Evolutionary conservation across 2,113 vertebrate species (phyloP), one percentile per base, ranked within the genome.

Genomic region (Trichechus manatus): DNA sequence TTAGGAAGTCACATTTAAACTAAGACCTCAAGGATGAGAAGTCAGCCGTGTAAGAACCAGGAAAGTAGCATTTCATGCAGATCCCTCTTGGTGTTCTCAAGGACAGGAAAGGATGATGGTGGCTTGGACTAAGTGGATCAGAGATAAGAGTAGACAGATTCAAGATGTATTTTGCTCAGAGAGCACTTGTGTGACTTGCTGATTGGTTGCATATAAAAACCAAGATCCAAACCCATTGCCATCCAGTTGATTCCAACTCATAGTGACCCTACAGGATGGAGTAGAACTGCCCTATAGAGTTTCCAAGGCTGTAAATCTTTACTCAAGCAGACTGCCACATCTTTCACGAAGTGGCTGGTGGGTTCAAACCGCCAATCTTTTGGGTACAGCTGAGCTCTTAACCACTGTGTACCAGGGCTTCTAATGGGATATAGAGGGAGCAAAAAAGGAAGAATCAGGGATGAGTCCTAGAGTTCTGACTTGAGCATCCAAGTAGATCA

Each of bases 381-480:
- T 47, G 47, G 10, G 47, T 47, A 47, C 47, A 47, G 47, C 47
- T 10, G 47, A 47, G 47, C 7, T 10, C 47, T 47, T 47, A 47
- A 7, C 7, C 47, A 47, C 6, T 10, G 7, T 47, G 47, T 10
- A 47, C 47, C 47, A 47, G 47, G 47, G 47, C 47, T 5, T 10
- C 47, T 47, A 10, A 47, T 47, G 47, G 22, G 64, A 31, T 53
- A 56, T 27, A 84, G 44, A 90, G 31, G 66, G 61, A 84, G 19
- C 64, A 74, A 95, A 95, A 95, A 91, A 85, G 33, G 74, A 74
- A 81, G 29, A 87, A 91, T 81, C 44, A n/a, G n/a, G 53, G 53
- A 33, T 81, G 66, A 56, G 13, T n/a, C 27, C 27, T 56, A 39
- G 14, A 5, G 22, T 70, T 88, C 72, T 63, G 78, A 80, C 86